A percentile compares a stretch with the other conserved stretches of the same genome.
phyloP scores from a whole-genome alignment of 53 echinoderm and acorn worm species.

The Henricia sp. region DNA sequence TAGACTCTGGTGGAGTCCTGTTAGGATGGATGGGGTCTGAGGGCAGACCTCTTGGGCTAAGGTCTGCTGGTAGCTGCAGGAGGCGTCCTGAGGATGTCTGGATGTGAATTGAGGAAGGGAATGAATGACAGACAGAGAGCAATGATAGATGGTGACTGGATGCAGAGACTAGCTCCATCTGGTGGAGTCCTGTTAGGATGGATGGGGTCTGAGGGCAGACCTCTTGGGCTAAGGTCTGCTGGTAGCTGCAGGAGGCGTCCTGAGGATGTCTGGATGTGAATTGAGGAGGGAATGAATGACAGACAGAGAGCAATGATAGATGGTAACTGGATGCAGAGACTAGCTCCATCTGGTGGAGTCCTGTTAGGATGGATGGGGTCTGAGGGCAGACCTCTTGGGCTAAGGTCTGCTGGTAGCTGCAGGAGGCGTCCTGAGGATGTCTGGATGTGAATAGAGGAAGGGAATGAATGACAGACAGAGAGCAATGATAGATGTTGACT shows the following conservation, averaged over 20 bases:
- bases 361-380: constrained; percentile 28
- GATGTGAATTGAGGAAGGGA: not conserved
- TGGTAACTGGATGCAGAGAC: constrained; percentile 76
- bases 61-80: constrained; percentile 82
- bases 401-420: constrained; percentile 79
- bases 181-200: constrained; percentile 40
- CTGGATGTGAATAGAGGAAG: constrained; percentile 26
- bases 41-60: constrained; percentile 68
- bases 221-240: constrained; percentile 72
- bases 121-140: too few species aligned
- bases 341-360: constrained; percentile 54
- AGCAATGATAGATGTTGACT: too few species aligned
- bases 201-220: constrained; percentile 48
- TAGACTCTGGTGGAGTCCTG: constrained; percentile 51
- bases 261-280: constrained; percentile 60
- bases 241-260: constrained; percentile 73
- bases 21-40: constrained; percentile 29
- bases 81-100: constrained; percentile 76
- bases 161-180: too few species aligned
- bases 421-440: constrained; percentile 74
- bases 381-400: constrained; percentile 66
- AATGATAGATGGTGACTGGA: too few species aligned
- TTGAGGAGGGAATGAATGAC: not conserved
- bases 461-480: too few species aligned
- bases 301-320: constrained; percentile 76